A percentile compares a stretch with the other conserved stretches of the same genome.
Evolutionary conservation across 2,113 vertebrate genomes (phyloP).

Genomic region (Pseudopipra pipra): DNA sequence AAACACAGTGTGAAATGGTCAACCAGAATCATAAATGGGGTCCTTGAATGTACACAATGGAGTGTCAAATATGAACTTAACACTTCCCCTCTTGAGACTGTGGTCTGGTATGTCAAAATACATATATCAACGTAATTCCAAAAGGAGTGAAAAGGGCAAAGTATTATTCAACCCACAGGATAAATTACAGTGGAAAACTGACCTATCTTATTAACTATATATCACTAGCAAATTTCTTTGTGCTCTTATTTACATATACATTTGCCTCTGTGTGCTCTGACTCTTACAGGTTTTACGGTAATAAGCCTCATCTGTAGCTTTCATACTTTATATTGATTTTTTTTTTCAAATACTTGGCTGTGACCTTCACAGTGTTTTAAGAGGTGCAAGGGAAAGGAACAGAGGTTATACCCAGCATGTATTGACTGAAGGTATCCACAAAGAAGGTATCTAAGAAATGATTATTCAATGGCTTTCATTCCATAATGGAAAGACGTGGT

Average conservation of each 20-base stretch:
- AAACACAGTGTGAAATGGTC: slow-evolving; percentile 8
- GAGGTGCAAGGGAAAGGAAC: not conserved
- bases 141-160: not conserved
- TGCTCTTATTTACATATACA: not conserved
- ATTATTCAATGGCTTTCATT: not conserved
- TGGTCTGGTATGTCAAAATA: not conserved
- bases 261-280: not conserved
- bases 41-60: not conserved
- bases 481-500: not conserved
- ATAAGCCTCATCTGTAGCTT: not conserved
- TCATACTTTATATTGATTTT: not conserved
- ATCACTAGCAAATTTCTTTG: not conserved
- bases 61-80: not conserved
- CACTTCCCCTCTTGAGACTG: not conserved
- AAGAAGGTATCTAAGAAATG: not conserved
- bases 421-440: not conserved
- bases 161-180: not conserved
- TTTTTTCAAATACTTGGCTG: not conserved
- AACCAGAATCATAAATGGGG: not conserved
- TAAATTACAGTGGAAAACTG: not conserved
- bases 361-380: not conserved
- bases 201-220: not conserved
- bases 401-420: not conserved
- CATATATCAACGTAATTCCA: not conserved
- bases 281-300: not conserved